A percentile compares a stretch with the other conserved stretches of the same genome.
These are phyloP conservation scores for Ophioderma brevispina DNA, from an alignment of 35 echinoderm and acorn worm species.

Conservation along the genomic window DNA sequence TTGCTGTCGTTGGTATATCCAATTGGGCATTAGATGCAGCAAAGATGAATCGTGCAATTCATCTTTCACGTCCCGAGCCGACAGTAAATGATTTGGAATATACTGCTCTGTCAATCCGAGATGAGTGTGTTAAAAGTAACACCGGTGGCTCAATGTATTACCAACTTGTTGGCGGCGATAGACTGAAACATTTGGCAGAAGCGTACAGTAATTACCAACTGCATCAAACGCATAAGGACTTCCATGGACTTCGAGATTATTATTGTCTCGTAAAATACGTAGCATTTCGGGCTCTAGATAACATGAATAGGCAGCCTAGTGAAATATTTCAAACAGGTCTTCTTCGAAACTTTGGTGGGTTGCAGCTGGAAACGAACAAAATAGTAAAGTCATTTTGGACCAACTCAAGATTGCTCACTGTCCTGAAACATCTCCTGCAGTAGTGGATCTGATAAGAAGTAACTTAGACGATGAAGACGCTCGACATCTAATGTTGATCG, in stretches of 20 bases:
- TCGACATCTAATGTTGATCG: constrained; percentile 33
- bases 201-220: constrained; percentile 2
- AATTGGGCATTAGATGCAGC: constrained; percentile 64
- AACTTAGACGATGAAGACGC: constrained; percentile 17
- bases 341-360: constrained; percentile 40
- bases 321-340: constrained; percentile 8
- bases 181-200: constrained; percentile 9
- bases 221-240: background rate
- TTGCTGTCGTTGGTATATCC: constrained; percentile 54
- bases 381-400: constrained; percentile 27
- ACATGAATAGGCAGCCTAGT: background rate
- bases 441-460: background rate
- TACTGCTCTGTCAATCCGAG: constrained; percentile 35
- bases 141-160: background rate
- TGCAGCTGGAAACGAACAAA: background rate
- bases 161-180: background rate
- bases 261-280: constrained; percentile 36
- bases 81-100: constrained; percentile 8
- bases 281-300: background rate
- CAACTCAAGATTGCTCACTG: background rate
- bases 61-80: constrained; percentile 35
- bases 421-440: background rate
- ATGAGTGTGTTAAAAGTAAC: background rate
- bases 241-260: constrained; percentile 45
- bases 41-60: constrained; percentile 55